A percentile compares a stretch with the other conserved stretches of the same genome.
Conservation (phyloP, 2,888 invertebrate species). For the Lomographa bimaculata region DNA sequence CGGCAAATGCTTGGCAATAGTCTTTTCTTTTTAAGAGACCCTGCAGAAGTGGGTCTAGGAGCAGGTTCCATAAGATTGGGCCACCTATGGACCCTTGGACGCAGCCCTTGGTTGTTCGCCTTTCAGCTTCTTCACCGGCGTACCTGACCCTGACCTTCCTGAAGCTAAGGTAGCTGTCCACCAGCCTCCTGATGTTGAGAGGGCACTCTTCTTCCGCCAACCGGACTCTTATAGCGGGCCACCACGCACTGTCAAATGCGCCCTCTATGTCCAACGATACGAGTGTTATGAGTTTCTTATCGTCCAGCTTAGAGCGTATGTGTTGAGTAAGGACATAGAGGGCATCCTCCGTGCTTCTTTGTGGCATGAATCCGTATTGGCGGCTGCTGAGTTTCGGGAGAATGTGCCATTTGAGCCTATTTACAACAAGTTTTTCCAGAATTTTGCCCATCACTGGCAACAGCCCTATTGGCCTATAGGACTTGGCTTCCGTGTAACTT, state of each 20-base stretch:
- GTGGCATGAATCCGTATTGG: no score
- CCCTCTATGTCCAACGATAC: constrained; percentile 22
- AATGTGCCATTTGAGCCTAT: not conserved
- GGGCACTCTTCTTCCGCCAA: constrained; percentile 16
- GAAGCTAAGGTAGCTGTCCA: constrained; percentile 12
- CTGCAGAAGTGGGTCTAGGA: no score
- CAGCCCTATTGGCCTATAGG: constrained; percentile 17
- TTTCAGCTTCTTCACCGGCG: constrained; percentile 23
- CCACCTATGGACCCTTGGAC: constrained; percentile 14
- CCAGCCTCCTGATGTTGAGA: constrained; percentile 2
- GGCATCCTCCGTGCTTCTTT: no score
- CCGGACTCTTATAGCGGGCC: constrained; percentile 14
- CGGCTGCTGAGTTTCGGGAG: no score
- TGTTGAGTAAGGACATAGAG: not conserved
- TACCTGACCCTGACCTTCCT: constrained; percentile 16
- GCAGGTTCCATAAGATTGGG: constrained; percentile 7
- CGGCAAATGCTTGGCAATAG: no score
- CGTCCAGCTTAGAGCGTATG: not conserved
- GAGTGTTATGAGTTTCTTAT: not conserved
- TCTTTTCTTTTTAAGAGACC: no score
- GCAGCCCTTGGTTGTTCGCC: not conserved
- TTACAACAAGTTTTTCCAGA: constrained; percentile 1
- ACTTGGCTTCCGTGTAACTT: not conserved
- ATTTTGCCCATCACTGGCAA: constrained; percentile 29
- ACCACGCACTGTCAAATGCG: constrained; percentile 20